Base-by-base conservation (phyloP, 2,797 vertebrate species). In the Anas bahamensis region DNA sequence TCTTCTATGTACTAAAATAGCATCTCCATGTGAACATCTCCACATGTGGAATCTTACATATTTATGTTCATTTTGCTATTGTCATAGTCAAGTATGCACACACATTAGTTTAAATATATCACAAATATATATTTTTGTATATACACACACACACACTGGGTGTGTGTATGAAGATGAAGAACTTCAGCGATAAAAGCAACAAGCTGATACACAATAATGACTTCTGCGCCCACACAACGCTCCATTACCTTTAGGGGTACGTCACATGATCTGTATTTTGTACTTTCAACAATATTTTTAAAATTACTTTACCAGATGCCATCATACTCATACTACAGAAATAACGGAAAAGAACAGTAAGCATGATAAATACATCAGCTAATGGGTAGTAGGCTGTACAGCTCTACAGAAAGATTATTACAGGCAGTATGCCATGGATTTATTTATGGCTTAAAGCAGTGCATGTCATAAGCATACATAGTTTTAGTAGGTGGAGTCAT, bases 401-500 rank as follows among this genome's bases (percentile, higher is more conserved):
- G 88, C 73, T 92, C 89, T 70, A 69, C 74, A 94, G 73, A 88
- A 95, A 73, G 64, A 88, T 95, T 95, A 91, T 94, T 96, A 90
- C 90, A 94, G 93, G 95, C 94, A 89, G 68, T 93, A 89, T 69
- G 92, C 92, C 94, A 96, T 39, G 24, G 83, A 89, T 95, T 92
- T 95, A 95, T 93, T 95, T 96, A 92, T 91, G 92, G 93, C 85
- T 95, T 84, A 82, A 91, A 92, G 94, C 90, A 93, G 73, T 37
- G 56, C 55, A 46, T 95, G 90, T 94, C 92, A 93, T 88, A 89
- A 94, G 88, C 92, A 91, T 57, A 89, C 92, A 95, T 94, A 93
- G 94, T 89, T 96, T 91, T 64, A 91, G 90, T 82, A 94, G 94
- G 92, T 95, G 93, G 96, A 97, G 94, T 89, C 93, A 95, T 94